phyloP scores from a whole-genome alignment of 2,888 invertebrate species.

The Subacronicta megacephala region DNA sequence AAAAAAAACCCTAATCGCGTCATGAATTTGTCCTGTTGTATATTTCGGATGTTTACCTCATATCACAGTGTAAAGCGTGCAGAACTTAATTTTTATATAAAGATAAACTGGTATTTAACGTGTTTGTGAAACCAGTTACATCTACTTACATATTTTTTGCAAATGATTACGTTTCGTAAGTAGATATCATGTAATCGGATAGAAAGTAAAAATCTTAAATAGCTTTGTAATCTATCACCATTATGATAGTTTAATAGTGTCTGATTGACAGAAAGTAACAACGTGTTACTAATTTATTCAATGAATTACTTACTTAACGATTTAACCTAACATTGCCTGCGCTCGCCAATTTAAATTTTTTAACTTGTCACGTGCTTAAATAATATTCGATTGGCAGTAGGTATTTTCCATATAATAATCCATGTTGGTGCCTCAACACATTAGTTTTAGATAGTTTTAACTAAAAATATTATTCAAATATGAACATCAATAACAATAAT shows the following conservation, averaged over 20 bases:
- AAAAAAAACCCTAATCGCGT: too few species aligned
- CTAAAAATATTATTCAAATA: conserved; percentile 19
- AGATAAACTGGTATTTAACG: conserved; percentile 7
- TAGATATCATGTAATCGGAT: conserved; percentile 14
- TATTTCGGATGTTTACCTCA: too few species aligned
- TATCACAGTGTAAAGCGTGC: too few species aligned
- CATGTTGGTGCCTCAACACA: not conserved
- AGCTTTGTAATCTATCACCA: conserved; percentile 30
- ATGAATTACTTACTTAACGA: conserved; percentile 44
- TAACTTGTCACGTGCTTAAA: conserved; percentile 18
- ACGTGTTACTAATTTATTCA: conserved; percentile 44
- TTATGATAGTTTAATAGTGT: conserved; percentile 21
- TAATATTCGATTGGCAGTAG: conserved; percentile 5
- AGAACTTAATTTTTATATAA: too few species aligned
- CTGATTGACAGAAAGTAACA: conserved; percentile 29
- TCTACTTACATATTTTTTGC: conserved; percentile 23
- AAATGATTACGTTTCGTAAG: conserved; percentile 37
- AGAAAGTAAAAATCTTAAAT: conserved; percentile 44
- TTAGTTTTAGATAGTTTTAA: conserved; percentile 8
- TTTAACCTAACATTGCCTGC: conserved; percentile 9
- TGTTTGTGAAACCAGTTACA: conserved; percentile 21
- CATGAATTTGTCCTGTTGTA: too few species aligned
- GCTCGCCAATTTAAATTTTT: conserved; percentile 23
- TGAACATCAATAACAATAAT: conserved; percentile 11
- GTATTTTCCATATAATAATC: too few species aligned